Evolutionary conservation across 2,113 vertebrate genomes (phyloP).

Genomic region (Collichthys lucidus): DNA sequence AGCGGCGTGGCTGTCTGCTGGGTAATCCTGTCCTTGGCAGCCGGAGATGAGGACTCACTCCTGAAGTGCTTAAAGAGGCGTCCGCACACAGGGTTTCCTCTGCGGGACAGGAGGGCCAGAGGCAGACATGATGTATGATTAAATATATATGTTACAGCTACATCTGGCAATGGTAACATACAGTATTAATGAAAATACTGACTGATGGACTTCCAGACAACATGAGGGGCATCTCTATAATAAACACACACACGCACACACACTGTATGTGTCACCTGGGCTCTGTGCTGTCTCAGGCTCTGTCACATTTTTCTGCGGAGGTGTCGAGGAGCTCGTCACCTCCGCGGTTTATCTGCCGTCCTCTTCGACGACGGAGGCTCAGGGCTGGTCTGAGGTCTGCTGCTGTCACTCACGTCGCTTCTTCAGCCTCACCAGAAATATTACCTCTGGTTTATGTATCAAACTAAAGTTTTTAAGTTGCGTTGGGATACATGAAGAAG

Average conservation of each 20-base stretch:
- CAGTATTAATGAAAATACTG: too few relatives aligned
- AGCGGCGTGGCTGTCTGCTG: slow-evolving; percentile 25
- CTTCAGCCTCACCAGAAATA: not conserved
- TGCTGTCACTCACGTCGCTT: not conserved
- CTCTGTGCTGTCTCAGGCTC: slow-evolving; percentile 12
- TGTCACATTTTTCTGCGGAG: slow-evolving; percentile 18
- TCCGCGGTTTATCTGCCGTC: not conserved
- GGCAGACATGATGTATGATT: not conserved
- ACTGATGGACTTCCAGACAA: not conserved
- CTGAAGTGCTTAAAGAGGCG: slow-evolving; percentile 28
- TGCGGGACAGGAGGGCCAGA: not conserved
- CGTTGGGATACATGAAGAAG: not conserved
- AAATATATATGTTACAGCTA: too few relatives aligned
- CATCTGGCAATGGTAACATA: too few relatives aligned
- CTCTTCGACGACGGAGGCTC: not conserved
- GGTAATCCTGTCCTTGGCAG: slow-evolving; percentile 62
- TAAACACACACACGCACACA: slow-evolving; percentile 5
- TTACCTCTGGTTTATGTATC: not conserved
- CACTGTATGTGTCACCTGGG: slow-evolving; percentile 5
- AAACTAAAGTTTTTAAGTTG: too few relatives aligned
- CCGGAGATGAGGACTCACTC: slow-evolving; percentile 23
- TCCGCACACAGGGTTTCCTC: slow-evolving; percentile 16
- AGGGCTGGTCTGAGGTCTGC: slow-evolving; percentile 24
- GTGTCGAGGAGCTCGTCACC: slow-evolving; percentile 9
- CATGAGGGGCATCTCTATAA: not conserved